Evolutionary conservation across 2,113 vertebrate species (phyloP), one percentile per base, ranked within the genome.

Genomic region (Pseudorectes ferrugineus): DNA sequence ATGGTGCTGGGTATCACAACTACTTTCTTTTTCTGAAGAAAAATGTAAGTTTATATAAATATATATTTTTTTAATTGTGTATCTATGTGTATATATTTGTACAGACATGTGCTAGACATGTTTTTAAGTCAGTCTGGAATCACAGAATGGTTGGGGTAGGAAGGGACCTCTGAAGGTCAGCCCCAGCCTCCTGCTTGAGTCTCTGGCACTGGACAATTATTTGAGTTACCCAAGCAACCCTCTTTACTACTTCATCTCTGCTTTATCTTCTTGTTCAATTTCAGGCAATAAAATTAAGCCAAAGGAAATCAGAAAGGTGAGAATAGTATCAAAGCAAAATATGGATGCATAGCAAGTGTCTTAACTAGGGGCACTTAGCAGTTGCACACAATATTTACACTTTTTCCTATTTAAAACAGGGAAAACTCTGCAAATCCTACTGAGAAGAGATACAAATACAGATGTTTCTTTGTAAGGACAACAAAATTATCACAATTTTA

Each of bases 71-170:
- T 2, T 33, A 23, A 7, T 5, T 57, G 33, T n/a, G 1, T 21
- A 26, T 8, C 28, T 61, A 2, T 35, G 45, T 61, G 45, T 19
- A 38, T 7, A 6, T 33, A 31, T 20, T 35, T 67, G 45, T 21
- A 79, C 0, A 79, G 31, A 57, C 11, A 46, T 2, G 18, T 22
- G n/a, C 31, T 10, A 52, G 8, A 51, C 5, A 5, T 4, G 22
- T 7, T 43, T 87, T 42, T 36, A 49, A 63, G 49, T 35, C 65
- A 71, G 33, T 48, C 40, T 87, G 61, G 59, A 84, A 21, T 66
- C 54, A 52, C 42, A 62, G 59, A 68, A 48, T 2, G 26, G 46
- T 2, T 85, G 57, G 45, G 43, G 29, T 42, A 59, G 35, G 54
- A 71, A 70, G 20, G 28, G 38, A 70, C 25, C 65, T 67, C 65